Conservation (phyloP, 2,113 vertebrate genomes). For the Tyrannus savana region DNA sequence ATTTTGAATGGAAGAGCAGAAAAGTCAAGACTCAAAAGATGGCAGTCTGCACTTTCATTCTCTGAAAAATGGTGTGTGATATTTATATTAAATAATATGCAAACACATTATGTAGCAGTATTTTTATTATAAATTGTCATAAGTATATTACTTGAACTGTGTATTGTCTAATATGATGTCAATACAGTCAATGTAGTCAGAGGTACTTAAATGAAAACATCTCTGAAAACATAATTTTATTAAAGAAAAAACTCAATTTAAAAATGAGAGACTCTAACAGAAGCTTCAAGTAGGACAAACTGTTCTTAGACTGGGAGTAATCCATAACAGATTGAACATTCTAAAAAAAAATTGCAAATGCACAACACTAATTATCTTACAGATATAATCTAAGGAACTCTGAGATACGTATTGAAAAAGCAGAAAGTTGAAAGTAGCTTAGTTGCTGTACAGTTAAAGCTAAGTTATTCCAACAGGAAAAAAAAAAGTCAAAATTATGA, state of each 20-base stretch:
- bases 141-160: background rate
- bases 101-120: background rate
- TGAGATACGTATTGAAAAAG: background rate
- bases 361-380: background rate
- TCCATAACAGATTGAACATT: background rate
- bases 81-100: background rate
- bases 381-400: background rate
- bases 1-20: background rate
- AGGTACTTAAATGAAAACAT: background rate
- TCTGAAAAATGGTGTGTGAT: background rate
- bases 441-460: background rate
- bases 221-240: background rate
- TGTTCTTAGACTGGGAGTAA: constrained; percentile 12
- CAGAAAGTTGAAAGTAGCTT: background rate
- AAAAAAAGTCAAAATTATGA: background rate
- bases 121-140: background rate
- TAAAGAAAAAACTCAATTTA: background rate
- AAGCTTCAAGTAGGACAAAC: constrained; percentile 8
- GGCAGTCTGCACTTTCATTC: background rate
- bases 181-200: background rate
- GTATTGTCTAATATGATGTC: background rate
- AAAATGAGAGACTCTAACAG: background rate
- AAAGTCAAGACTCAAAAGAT: background rate
- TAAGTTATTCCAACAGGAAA: background rate
- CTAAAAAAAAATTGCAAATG: background rate